Evolutionary conservation across 2,888 invertebrate species (phyloP), one percentile per base, ranked within the genome.

Genomic region (Cenopis cana): DNA sequence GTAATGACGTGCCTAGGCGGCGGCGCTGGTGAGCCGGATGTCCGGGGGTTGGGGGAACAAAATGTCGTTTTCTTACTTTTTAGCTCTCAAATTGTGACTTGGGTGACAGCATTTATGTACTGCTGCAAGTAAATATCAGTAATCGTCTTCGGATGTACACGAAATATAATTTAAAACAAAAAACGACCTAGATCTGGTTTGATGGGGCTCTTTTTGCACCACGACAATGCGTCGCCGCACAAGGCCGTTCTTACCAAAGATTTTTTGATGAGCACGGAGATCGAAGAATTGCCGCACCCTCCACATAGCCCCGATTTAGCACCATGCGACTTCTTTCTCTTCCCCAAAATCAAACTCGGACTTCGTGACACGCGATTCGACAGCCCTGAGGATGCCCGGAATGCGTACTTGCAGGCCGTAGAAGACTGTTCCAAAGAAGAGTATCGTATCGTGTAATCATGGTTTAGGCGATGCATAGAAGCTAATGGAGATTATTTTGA

Each of bases 191-290:
- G 20, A 24, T 12, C 24, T 24, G 24, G 24, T 54, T 54, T 54
- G 54, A 54, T 11, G 54, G 24, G 54, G 54, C 24, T 54, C 24
- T 54, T 54, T 29, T 24, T 54, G 54, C 24, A 54, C 14, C 14
- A 29, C 20, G 29, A 14, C 14, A 54, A 54, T 24, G 24, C 14
- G 54, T 54, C 54, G 54, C 24, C 29, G 14, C 14, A 54, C 29
- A 54, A 29, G 3, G 29, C 29, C n/a, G 14, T 29, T 54, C 24
- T 54, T 9, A 29, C 29, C 2, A 24, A 54, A 24, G 24, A 29
- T 6, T 54, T 54, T 54, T 54, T 54, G 14, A 29, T n/a, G 36
- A 36, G 36, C 10, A 36, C 36, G 2, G 36, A 36, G 36, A 36
- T 36, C 9, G 1, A 36, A 36, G 8, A 36, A 36, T 8, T 10